A percentile compares a stretch with the other conserved stretches of the same genome.
phyloP scores from a whole-genome alignment of 2,113 vertebrate species.

The Osmerus eperlanus region DNA sequence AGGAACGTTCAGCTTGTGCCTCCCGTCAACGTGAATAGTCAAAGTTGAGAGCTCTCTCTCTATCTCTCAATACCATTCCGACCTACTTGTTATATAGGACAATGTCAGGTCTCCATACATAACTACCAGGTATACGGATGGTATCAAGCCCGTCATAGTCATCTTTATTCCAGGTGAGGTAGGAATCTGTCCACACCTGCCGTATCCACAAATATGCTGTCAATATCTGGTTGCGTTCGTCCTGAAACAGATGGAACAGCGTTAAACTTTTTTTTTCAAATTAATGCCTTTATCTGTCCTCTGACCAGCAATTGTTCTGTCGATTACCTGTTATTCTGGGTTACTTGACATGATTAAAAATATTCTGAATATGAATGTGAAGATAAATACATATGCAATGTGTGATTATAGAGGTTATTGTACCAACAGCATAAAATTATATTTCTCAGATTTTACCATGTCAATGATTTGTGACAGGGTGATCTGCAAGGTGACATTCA shows the following conservation, averaged over 20 bases:
- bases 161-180: conserved; percentile 82
- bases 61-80: conserved; percentile 56
- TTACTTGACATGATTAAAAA: no score
- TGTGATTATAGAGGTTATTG: no score
- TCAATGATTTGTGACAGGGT: conserved; percentile 91
- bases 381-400: no score
- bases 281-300: not conserved
- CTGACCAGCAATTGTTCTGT: no score
- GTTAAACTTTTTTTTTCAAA: not conserved
- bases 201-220: conserved; percentile 85
- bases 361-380: no score
- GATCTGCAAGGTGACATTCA: conserved; percentile 87
- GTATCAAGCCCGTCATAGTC: conserved; percentile 84
- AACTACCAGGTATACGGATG: conserved; percentile 89
- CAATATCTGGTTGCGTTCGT: conserved; percentile 72
- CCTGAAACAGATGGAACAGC: conserved; percentile 55
- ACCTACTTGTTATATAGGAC: conserved; percentile 93
- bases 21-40: conserved; percentile 19
- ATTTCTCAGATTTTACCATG: conserved; percentile 74
- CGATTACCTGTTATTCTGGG: no score
- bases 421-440: no score
- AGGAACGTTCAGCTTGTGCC: conserved; percentile 56
- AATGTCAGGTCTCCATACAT: conserved; percentile 89
- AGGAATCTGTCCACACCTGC: conserved; percentile 84
- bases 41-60: not conserved